Base-by-base conservation (phyloP, 2,888 invertebrate genomes). In the Embidobia sp. region DNA sequence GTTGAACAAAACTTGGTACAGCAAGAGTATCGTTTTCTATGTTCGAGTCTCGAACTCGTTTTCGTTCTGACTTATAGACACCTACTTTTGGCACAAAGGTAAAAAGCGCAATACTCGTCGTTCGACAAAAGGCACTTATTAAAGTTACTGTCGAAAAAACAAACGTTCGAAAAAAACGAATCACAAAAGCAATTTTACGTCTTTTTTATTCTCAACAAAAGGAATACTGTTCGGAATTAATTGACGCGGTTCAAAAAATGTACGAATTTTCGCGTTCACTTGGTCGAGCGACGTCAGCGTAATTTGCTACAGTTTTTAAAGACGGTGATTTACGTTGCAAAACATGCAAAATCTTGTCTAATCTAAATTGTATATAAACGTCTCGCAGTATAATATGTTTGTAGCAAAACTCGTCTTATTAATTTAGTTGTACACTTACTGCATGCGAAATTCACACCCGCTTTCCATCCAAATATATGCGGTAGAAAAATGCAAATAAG, bases 81-180 rank as follows among this genome's bases (percentile, higher is more conserved):
- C 29, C 53, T 74, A 66, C 59, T 66, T 74, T 73, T 73, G 73
- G 73, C 73, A 73, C 73, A 74, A 16, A 51, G 49, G 64, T 64
- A 74, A 74, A 59, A 66, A 66, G 66, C 73, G 51, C 73, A 59
- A 57, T 51, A 59, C 64, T 27, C 6, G 35, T 66, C 44, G 27
- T 64, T 57, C 51, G 49, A 44, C 27, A 48, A 37, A 73, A 73
- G 73, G 73, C 73, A 73, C 73, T 73, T 73, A 42, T 69, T 33
- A 40, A 69, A 67, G 29, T 67, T 48, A 48, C 69, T 49, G 29
- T 35, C 26, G 22, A 46, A 35, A 67, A 27, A 11, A 15, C 16
- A 31, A 22, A 27, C 19, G 10, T 13, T 15, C 3, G 4, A 11
- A 29, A 3, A 10, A 55, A 53, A 53, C n/a, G 7, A 2, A 2